These are phyloP conservation scores for Orthosia incerta DNA, from an alignment of 2,888 invertebrate genomes.

Conservation along the genomic window DNA sequence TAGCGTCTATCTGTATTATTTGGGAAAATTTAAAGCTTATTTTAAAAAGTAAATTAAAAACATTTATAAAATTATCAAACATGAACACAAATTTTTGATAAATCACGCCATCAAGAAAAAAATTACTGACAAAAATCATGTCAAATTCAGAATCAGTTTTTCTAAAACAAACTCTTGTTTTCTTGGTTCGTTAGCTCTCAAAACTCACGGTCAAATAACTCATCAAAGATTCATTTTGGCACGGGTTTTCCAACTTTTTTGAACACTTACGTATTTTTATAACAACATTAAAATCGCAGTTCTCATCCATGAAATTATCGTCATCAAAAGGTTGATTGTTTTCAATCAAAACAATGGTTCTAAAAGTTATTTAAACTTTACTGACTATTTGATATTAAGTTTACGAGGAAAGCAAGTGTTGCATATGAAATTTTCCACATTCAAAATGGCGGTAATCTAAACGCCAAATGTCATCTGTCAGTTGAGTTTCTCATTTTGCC, in stretches of 20 bases:
- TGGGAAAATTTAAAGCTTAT: too few species aligned
- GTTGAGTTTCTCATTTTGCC: neutral
- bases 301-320: constrained; percentile 1
- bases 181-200: neutral
- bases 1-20: too few species aligned
- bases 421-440: neutral
- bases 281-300: constrained; percentile 5
- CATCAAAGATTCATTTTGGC: constrained; percentile 3
- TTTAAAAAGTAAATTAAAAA: too few species aligned
- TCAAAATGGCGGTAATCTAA: neutral
- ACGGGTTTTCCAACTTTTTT: constrained; percentile 43
- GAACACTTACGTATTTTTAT: neutral
- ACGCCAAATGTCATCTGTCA: neutral
- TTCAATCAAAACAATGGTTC: neutral
- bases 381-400: neutral
- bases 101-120: too few species aligned
- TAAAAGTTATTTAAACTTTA: neutral
- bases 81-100: too few species aligned
- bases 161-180: too few species aligned
- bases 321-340: constrained; percentile 3
- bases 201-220: constrained; percentile 7
- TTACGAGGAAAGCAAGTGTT: neutral
- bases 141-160: too few species aligned
- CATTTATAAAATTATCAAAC: too few species aligned
- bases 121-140: too few species aligned